Conservation (phyloP, 2,888 invertebrate species). For the Liopterus haemorrhoidalis region DNA sequence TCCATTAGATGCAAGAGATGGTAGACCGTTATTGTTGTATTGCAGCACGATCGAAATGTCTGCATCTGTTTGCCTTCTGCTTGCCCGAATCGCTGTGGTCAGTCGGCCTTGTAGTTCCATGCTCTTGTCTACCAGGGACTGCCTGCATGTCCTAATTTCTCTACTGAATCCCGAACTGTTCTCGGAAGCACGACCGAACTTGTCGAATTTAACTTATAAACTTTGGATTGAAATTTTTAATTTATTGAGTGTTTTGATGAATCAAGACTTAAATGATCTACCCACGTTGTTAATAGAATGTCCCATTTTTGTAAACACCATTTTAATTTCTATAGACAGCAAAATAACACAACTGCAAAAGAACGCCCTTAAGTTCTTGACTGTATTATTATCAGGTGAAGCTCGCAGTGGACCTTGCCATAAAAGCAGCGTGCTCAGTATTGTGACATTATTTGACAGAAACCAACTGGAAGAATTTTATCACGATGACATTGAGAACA, state of each 20-base stretch:
- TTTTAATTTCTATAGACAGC: no score
- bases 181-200: no score
- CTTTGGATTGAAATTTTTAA: conserved; percentile 48
- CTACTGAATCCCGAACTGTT: conserved; percentile 46
- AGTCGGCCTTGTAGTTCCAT: conserved; percentile 43
- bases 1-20: conserved; percentile 39
- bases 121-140: conserved; percentile 47
- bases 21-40: conserved; percentile 44
- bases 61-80: conserved; percentile 44
- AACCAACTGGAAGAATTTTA: no score
- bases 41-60: conserved; percentile 51
- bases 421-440: no score
- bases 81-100: conserved; percentile 44
- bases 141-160: conserved; percentile 44
- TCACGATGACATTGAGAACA: not conserved
- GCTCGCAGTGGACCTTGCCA: no score
- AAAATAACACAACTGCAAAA: conserved; percentile 39
- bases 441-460: no score
- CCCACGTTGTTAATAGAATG: no score
- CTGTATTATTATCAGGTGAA: no score
- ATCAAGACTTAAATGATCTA: conserved; percentile 24
- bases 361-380: conserved; percentile 35
- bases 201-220: conserved; percentile 47
- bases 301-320: conserved; percentile 41
- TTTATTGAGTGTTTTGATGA: conserved; percentile 44